Conservation (phyloP, 30 jellyfish, hydroid and myxozoan genomes). For the Rhopilema esculentum region DNA sequence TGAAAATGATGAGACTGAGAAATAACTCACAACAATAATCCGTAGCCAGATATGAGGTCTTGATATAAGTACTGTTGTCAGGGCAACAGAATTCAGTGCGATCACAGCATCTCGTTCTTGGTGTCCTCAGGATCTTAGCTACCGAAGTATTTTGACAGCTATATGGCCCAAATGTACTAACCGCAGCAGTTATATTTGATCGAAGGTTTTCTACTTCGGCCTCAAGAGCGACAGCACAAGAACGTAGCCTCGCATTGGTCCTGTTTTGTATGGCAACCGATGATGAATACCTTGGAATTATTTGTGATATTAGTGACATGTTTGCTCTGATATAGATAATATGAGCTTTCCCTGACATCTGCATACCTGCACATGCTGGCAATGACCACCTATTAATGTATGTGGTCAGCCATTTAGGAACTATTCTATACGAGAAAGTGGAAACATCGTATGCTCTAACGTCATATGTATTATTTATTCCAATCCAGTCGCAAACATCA, state of each 20-base stretch:
- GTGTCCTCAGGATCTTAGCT: too few species aligned
- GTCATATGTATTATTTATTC: background rate
- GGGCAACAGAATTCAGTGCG: too few species aligned
- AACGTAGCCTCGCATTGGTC: background rate
- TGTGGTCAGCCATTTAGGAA: background rate
- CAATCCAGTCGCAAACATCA: conserved; percentile 5
- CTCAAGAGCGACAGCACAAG: background rate
- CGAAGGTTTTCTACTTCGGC: background rate
- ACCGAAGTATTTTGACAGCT: too few species aligned
- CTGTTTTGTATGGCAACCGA: background rate
- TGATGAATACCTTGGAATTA: background rate
- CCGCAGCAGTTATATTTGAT: background rate
- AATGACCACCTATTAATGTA: background rate
- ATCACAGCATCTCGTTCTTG: too few species aligned
- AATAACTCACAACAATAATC: too few species aligned
- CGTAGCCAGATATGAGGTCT: too few species aligned
- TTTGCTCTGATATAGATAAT: too few species aligned
- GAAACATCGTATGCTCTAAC: background rate
- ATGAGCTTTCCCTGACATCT: background rate
- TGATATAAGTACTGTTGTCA: too few species aligned
- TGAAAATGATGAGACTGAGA: too few species aligned
- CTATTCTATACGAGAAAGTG: background rate
- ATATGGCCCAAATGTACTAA: background rate
- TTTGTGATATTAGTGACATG: background rate
- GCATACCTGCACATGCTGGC: conserved; percentile 5